Percentiles rank a stretch among this genome's conserved stretches.
These are phyloP conservation scores for Calephelis perditalis DNA, from an alignment of 2,888 invertebrate genomes.

Conservation along the genomic window DNA sequence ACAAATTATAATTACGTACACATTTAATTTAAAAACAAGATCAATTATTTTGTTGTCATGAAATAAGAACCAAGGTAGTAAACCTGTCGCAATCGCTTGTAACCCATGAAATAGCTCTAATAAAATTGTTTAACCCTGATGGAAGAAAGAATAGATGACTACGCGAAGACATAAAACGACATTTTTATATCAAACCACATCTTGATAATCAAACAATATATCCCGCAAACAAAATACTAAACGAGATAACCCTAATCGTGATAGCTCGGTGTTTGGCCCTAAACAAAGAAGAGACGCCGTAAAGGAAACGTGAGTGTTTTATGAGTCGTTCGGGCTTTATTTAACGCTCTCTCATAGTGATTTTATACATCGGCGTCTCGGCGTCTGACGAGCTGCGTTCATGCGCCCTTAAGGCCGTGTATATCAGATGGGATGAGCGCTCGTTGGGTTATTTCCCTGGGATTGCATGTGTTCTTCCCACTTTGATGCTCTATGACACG, in stretches of 20 bases:
- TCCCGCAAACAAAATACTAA: constrained; percentile 12
- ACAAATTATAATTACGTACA: too few relatives aligned
- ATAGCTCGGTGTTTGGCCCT: constrained; percentile 47
- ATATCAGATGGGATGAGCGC: constrained; percentile 33
- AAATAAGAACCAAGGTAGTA: neutral
- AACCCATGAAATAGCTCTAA: constrained; percentile 8
- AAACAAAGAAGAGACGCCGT: constrained; percentile 55
- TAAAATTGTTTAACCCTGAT: constrained; percentile 9
- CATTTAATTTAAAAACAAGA: neutral
- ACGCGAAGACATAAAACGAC: constrained; percentile 12
- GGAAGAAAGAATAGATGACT: constrained; percentile 10
- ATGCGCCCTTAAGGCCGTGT: constrained; percentile 36
- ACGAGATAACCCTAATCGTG: constrained; percentile 35
- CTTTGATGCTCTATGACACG: constrained; percentile 28
- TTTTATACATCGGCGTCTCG: constrained; percentile 63
- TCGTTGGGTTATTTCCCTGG: constrained; percentile 33
- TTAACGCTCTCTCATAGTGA: constrained; percentile 65
- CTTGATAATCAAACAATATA: constrained; percentile 12
- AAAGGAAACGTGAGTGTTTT: constrained; percentile 53
- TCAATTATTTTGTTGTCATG: neutral
- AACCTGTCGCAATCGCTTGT: neutral
- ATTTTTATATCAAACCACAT: constrained; percentile 12
- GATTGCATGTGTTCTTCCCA: constrained; percentile 32
- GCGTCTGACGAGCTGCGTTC: constrained; percentile 42
- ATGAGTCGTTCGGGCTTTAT: constrained; percentile 62